Conservation (phyloP, 2,113 vertebrate species). For the Nicator chloris region DNA sequence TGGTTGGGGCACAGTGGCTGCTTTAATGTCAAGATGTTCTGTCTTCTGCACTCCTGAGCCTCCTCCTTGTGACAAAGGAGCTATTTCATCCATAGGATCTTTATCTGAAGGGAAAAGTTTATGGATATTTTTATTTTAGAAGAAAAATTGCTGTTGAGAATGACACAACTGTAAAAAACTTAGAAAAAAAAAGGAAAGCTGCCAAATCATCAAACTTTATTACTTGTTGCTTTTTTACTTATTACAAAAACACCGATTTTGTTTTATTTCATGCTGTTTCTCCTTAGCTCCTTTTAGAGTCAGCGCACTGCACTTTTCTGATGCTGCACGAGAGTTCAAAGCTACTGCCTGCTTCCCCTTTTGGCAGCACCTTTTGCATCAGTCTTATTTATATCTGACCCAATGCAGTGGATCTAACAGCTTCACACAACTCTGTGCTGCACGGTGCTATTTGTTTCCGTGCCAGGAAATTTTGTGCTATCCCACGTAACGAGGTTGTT, state of each 20-base stretch:
- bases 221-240: neutral
- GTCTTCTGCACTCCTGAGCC: neutral
- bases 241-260: neutral
- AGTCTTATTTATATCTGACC: neutral
- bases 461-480: neutral
- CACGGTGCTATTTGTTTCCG: fast-evolving
- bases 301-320: neutral
- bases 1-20: neutral
- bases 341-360: neutral
- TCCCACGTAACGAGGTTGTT: fast-evolving
- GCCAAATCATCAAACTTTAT: neutral
- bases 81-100: neutral
- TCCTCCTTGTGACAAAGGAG: too few relatives aligned
- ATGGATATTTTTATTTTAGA: neutral
- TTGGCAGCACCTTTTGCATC: neutral
- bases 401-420: neutral
- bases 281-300: neutral
- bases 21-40: neutral
- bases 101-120: neutral
- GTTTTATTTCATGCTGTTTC: neutral
- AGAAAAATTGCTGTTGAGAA: neutral
- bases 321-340: neutral
- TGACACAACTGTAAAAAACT: neutral
- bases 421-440: neutral
- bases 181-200: neutral